A percentile compares a stretch with the other conserved stretches of the same genome.
phyloP scores from a whole-genome alignment of 2,113 vertebrate genomes.

The Nyctibius bracteatus region DNA sequence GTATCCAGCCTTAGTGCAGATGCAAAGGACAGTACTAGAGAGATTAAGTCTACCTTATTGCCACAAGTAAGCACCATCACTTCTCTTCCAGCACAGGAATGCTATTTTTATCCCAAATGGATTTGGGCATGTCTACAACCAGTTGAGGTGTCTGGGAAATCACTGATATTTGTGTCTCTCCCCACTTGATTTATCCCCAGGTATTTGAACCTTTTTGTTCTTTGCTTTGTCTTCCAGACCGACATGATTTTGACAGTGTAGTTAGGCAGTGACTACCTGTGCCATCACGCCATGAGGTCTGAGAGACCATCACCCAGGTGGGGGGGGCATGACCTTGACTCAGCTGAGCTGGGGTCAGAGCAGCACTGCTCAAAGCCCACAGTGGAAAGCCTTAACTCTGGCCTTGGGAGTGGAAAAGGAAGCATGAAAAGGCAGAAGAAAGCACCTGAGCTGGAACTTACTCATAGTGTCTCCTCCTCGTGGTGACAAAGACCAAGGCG shows the following conservation, averaged over 20 bases:
- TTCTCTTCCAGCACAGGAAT: neutral
- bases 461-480: slow-evolving; percentile 85
- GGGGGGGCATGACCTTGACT: no score
- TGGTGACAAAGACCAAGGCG: slow-evolving; percentile 76
- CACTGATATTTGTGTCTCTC: neutral
- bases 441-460: slow-evolving; percentile 58
- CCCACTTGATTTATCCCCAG: neutral
- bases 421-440: neutral
- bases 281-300: neutral
- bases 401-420: neutral
- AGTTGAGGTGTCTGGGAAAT: neutral
- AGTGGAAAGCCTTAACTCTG: neutral
- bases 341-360: neutral
- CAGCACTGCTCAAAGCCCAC: neutral
- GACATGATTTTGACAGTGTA: neutral
- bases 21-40: neutral
- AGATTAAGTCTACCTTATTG: neutral
- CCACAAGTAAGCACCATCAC: neutral
- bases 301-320: neutral
- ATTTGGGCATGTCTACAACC: neutral
- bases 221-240: neutral
- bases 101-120: neutral
- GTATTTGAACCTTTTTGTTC: neutral
- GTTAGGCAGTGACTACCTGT: neutral
- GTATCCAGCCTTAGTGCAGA: neutral